A percentile compares a stretch with the other conserved stretches of the same genome.
Conservation (phyloP, 2,113 vertebrate species). For the Prietella phreatophila region DNA sequence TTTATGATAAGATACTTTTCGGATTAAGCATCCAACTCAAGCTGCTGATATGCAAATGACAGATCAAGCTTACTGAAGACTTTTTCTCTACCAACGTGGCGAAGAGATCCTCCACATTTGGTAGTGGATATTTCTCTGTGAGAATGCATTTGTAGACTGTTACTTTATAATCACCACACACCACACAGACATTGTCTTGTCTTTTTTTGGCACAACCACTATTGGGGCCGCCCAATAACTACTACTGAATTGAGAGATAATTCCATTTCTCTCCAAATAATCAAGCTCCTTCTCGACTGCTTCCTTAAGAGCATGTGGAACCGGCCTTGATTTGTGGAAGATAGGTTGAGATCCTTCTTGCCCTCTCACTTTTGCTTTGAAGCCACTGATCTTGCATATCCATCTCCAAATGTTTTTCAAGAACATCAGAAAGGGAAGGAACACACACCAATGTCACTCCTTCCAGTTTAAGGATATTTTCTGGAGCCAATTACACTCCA, state of each 20-base stretch:
- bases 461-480: conserved; percentile 28
- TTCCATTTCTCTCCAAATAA: not conserved
- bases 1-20: not conserved
- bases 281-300: conserved; percentile 36
- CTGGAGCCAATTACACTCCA: conserved; percentile 24
- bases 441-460: not conserved
- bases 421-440: not conserved
- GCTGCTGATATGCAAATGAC: not conserved
- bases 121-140: conserved; percentile 10
- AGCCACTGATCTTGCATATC: not conserved
- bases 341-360: conserved; percentile 7
- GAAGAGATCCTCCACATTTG: not conserved
- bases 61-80: not conserved
- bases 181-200: not conserved
- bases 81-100: not conserved
- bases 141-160: conserved; percentile 29
- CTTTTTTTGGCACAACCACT: conserved; percentile 27
- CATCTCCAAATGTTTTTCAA: conserved; percentile 14
- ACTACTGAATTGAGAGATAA: conserved; percentile 5
- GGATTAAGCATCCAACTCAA: not conserved
- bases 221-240: conserved; percentile 35
- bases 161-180: conserved; percentile 15
- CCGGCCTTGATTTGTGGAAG: conserved; percentile 40
- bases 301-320: conserved; percentile 36
- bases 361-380: conserved; percentile 14